These are phyloP conservation scores for Ferdinandea cuprea DNA, from an alignment of 2,888 invertebrate genomes.

Conservation along the genomic window DNA sequence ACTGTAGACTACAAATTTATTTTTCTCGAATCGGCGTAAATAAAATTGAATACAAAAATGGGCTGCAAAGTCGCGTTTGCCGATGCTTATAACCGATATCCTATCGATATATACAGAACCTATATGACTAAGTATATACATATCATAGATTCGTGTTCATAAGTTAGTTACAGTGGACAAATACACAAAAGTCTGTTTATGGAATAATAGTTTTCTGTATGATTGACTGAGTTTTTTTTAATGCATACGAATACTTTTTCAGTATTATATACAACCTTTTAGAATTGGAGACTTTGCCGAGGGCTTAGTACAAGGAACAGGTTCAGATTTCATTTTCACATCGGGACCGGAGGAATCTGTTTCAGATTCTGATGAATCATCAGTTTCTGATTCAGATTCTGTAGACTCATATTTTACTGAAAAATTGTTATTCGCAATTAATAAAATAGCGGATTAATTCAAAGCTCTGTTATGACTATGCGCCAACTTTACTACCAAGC, in stretches of 20 bases:
- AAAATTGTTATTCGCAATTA: slow-evolving; percentile 12
- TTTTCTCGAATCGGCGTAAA: no score
- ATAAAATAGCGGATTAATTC: background rate
- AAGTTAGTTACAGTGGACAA: no score
- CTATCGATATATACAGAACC: no score
- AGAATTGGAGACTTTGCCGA: slow-evolving; percentile 8
- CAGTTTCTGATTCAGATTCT: slow-evolving; percentile 16
- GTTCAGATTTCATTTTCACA: slow-evolving; percentile 20
- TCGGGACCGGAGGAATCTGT: slow-evolving; percentile 27
- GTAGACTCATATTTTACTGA: slow-evolving; percentile 33
- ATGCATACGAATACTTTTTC: background rate
- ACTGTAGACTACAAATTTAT: no score
- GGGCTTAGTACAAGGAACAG: slow-evolving; percentile 24
- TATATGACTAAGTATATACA: no score
- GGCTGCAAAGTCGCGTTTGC: no score
- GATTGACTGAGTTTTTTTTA: slow-evolving; percentile 4
- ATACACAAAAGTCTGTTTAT: no score
- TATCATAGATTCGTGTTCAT: no score
- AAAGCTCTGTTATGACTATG: background rate
- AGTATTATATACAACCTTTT: slow-evolving; percentile 36
- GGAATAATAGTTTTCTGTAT: slow-evolving; percentile 7
- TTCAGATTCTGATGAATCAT: slow-evolving; percentile 32
- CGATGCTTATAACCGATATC: no score
- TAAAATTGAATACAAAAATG: no score
- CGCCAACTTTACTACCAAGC: background rate